Evolutionary conservation across 2,113 vertebrate genomes (phyloP), one percentile per base, ranked within the genome.

Genomic region (Scolopax mira): DNA sequence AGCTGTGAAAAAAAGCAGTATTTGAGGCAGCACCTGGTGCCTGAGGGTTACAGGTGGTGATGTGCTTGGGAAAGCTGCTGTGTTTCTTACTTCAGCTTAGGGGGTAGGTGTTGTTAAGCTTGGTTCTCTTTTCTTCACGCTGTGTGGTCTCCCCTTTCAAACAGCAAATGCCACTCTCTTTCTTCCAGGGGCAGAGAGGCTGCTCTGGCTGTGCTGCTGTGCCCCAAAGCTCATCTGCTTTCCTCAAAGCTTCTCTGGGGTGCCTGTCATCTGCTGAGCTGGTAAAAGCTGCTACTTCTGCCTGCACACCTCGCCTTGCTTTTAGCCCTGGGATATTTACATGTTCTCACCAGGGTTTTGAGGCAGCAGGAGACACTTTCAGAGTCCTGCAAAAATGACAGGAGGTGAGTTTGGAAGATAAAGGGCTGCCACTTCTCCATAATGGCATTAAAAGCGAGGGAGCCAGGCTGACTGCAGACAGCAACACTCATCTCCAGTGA

Each of bases 61-160:
- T 37, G 27, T 1, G 5, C 5, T 4, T 54, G 67, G 55, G 49
- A 65, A 79, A 74, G 55, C 18, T 22, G 42, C 44, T 46, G 54
- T 37, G 44, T 12, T 30, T 19, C 44, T 37, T 37, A 28, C 7
- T 5, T 27, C 55, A 66, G 35, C 21, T 71, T 44, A 18, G 37
- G 60, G 39, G 42, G 22, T 6, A 24, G 39, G 13, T 44, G 46
- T 1, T 62, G 15, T 62, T 77, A 7, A 19, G 8, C 23, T 65
- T 31, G 35, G 15, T 22, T 70, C 46, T 61, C 22, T 67, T 49
- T 22, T 51, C 39, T n/a, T 65, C 69, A 30, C 0, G 1, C 28
- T 1, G 0, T 4, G 2, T 15, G 33, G 25, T 57, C 41, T 60
- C n/a, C 69, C 0, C 0, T 39, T 77, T 71, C 80, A 66, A 60